Conservation (phyloP, 2,113 vertebrate genomes). For the Himantopus leucocephalus region DNA sequence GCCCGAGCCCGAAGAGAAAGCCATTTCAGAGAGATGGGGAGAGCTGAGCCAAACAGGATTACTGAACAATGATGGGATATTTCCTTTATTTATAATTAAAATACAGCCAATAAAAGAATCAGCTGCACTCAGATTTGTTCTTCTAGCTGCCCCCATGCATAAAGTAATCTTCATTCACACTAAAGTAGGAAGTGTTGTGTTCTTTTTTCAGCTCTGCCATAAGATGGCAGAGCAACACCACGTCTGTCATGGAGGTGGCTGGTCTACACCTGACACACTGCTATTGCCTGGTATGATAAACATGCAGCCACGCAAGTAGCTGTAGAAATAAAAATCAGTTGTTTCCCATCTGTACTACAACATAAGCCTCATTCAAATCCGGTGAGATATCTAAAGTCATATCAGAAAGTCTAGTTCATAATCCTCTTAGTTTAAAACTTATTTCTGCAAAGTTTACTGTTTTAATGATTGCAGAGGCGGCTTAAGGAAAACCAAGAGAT, state of each 20-base stretch:
- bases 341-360: not conserved
- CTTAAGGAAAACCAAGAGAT: not conserved
- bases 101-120: not conserved
- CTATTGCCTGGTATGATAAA: not conserved
- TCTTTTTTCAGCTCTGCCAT: not conserved
- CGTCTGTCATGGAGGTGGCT: accelerated
- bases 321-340: not conserved
- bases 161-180: accelerated
- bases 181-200: not conserved
- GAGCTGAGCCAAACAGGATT: not conserved
- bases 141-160: not conserved
- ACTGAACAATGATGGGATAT: not conserved
- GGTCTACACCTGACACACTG: accelerated
- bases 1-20: not conserved
- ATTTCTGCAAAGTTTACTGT: no score
- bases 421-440: not conserved
- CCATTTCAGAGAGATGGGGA: not conserved
- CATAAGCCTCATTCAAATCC: not conserved
- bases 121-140: not conserved
- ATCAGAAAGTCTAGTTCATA: not conserved
- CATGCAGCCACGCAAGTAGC: not conserved
- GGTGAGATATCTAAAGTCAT: accelerated
- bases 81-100: not conserved
- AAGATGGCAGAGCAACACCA: conserved; percentile 42
- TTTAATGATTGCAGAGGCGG: not conserved